phyloP scores from a whole-genome alignment of 2,888 invertebrate species.

The Melieria picta region DNA sequence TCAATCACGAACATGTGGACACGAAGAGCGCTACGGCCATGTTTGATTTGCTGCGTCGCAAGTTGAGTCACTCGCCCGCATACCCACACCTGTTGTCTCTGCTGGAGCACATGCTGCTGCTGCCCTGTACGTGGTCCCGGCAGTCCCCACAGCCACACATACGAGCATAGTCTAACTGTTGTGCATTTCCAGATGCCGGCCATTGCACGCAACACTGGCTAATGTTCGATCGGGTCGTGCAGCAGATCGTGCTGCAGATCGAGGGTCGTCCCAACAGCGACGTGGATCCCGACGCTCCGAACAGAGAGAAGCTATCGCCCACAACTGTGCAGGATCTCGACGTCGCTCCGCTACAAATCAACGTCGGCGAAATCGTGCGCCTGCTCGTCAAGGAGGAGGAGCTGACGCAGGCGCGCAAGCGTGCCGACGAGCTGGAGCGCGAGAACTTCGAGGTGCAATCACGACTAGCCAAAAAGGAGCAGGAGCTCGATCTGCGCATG shows the following conservation, averaged over 20 bases:
- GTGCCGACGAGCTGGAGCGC: constrained; percentile 87
- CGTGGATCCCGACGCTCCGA: constrained; percentile 60
- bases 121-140: constrained; percentile 74
- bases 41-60: constrained; percentile 89
- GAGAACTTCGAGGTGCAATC: constrained; percentile 89
- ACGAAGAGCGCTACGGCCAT: constrained; percentile 92
- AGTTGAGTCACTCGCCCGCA: constrained; percentile 90
- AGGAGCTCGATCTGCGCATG: constrained; percentile 86
- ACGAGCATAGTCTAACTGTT: constrained; percentile 24
- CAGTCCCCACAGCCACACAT: constrained; percentile 35
- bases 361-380: constrained; percentile 90
- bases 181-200: constrained; percentile 74
- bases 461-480: constrained; percentile 89
- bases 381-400: constrained; percentile 94
- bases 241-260: constrained; percentile 90
- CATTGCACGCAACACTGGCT: constrained; percentile 93
- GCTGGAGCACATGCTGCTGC: constrained; percentile 85
- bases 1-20: constrained; percentile 91
- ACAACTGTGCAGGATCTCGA: constrained; percentile 76
- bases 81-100: constrained; percentile 93
- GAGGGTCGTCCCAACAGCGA: constrained; percentile 67
- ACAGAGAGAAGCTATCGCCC: constrained; percentile 59
- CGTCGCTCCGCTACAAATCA: constrained; percentile 85
- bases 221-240: constrained; percentile 91
- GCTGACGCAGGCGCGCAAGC: constrained; percentile 83